phyloP scores from a whole-genome alignment of 1,140 invertebrate species.

The Macrocentrus cingulum region DNA sequence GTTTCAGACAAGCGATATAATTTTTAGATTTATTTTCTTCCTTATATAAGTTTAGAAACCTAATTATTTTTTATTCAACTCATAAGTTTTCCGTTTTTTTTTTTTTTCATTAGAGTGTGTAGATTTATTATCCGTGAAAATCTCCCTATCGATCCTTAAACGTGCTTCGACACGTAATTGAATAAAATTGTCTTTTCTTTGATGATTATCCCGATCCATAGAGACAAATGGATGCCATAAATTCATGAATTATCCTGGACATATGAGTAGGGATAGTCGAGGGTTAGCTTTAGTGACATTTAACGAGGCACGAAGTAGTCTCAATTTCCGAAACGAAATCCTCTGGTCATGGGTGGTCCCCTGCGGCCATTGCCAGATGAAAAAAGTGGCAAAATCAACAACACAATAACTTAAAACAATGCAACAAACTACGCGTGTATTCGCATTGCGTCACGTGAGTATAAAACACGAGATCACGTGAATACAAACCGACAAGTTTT shows the following conservation, averaged over 20 bases:
- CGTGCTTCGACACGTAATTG: neutral
- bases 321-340: constrained; percentile 25
- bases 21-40: too few relatives aligned
- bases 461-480: too few relatives aligned
- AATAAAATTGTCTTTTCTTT: neutral
- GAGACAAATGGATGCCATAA: constrained; percentile 22
- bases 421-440: too few relatives aligned
- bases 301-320: constrained; percentile 29
- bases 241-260: constrained; percentile 20
- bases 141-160: too few relatives aligned
- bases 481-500: too few relatives aligned
- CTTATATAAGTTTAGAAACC: too few relatives aligned
- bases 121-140: too few relatives aligned
- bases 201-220: neutral
- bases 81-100: too few relatives aligned
- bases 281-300: constrained; percentile 17
- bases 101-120: too few relatives aligned
- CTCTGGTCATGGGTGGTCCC: constrained; percentile 14
- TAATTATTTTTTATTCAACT: too few relatives aligned
- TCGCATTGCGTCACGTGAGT: too few relatives aligned
- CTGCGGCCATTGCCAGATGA: constrained; percentile 6
- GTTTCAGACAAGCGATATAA: too few relatives aligned
- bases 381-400: neutral
- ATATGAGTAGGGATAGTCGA: constrained; percentile 7
- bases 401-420: neutral